These are phyloP conservation scores for Chrysochloris asiatica DNA, from an alignment of 2,113 vertebrate genomes.

Conservation along the genomic window DNA sequence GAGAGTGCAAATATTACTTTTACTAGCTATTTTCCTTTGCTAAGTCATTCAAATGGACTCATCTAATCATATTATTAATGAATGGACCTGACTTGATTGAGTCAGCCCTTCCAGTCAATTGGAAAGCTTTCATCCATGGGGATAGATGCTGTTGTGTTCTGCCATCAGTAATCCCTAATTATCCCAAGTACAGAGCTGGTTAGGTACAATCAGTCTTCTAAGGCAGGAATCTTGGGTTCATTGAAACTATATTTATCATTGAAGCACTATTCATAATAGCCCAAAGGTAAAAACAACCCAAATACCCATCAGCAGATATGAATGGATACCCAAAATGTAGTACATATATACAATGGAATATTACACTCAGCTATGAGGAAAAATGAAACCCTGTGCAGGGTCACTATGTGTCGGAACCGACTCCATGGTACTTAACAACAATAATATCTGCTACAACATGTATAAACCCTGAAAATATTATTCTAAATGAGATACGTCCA, in stretches of 20 bases:
- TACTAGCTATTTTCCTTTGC: slow-evolving; percentile 13
- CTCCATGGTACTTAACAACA: no score
- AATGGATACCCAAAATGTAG: background rate
- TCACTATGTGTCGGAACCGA: no score
- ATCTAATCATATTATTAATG: background rate
- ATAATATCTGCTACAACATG: background rate
- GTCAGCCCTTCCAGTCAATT: background rate
- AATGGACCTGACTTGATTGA: background rate
- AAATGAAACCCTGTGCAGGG: no score
- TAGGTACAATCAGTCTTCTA: background rate
- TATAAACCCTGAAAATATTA: background rate
- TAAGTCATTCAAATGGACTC: slow-evolving; percentile 11
- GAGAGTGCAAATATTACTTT: slow-evolving; percentile 4
- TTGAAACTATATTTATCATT: background rate
- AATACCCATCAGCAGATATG: background rate
- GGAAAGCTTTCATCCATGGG: background rate
- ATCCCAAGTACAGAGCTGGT: background rate
- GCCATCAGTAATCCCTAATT: background rate
- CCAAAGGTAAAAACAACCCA: background rate
- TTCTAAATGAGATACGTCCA: background rate
- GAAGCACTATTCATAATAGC: background rate
- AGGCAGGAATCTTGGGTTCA: background rate
- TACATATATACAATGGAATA: background rate
- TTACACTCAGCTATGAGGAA: background rate
- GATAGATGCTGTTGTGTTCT: background rate